Percentiles rank a stretch among this genome's conserved stretches.
phyloP scores from a whole-genome alignment of 2,888 invertebrate genomes.

The Nephrotoma flavescens region DNA sequence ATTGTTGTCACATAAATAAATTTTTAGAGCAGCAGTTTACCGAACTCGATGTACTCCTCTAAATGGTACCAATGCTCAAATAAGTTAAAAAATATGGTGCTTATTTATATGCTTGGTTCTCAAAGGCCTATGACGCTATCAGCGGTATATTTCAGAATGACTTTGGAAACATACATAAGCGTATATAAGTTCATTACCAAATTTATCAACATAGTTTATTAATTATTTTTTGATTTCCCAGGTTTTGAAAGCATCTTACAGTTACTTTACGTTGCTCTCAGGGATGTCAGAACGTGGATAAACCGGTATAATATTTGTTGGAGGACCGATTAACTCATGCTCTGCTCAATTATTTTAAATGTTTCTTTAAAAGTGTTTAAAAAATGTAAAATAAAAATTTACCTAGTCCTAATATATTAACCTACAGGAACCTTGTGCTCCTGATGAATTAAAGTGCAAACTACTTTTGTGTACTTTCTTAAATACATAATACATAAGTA shows the following conservation, averaged over 20 bases:
- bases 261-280: background rate
- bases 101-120: slow-evolving; percentile 5
- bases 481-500: too few species aligned
- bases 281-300: background rate
- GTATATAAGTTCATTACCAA: background rate
- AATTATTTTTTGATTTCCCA: background rate
- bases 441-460: too few species aligned
- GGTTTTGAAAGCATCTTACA: background rate
- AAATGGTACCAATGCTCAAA: slow-evolving; percentile 6
- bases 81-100: background rate
- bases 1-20: background rate
- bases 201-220: background rate
- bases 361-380: too few species aligned
- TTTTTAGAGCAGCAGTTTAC: slow-evolving; percentile 3
- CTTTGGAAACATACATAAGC: background rate
- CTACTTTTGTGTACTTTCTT: too few species aligned
- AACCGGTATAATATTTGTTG: background rate
- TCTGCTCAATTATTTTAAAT: too few species aligned
- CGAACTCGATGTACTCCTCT: slow-evolving; percentile 1
- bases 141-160: background rate
- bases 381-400: too few species aligned
- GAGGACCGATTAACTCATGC: too few species aligned
- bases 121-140: slow-evolving; percentile 2
- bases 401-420: too few species aligned
- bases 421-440: too few species aligned